Evolutionary conservation across 2,888 invertebrate genomes (phyloP).

Genomic region (Trachelus troglodyta): DNA sequence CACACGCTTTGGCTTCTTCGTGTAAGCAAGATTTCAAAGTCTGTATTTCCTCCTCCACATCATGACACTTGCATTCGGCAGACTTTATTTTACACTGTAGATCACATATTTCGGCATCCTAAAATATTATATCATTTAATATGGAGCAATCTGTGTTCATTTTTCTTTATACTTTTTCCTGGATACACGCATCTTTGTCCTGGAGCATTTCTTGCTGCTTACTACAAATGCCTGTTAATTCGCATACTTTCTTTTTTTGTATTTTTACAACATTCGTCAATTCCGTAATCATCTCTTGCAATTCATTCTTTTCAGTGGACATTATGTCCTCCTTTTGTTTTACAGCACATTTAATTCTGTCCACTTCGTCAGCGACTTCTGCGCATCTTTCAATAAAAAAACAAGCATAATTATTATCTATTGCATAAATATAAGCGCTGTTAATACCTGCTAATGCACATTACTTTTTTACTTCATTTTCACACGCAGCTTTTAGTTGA

Average conservation of each 20-base stretch:
- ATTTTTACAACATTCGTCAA: slow-evolving; percentile 39
- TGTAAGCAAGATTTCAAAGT: slow-evolving; percentile 32
- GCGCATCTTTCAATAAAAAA: slow-evolving; percentile 28
- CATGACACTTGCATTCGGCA: slow-evolving; percentile 24
- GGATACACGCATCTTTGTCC: slow-evolving; percentile 35
- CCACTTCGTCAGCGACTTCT: slow-evolving; percentile 39
- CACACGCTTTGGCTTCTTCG: slow-evolving; percentile 30
- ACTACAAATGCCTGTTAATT: slow-evolving; percentile 39
- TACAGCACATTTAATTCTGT: slow-evolving; percentile 32
- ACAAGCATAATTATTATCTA: neutral
- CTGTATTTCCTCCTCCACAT: slow-evolving; percentile 37
- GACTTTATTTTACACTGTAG: slow-evolving; percentile 30
- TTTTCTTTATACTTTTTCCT: slow-evolving; percentile 25
- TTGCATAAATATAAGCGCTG: neutral
- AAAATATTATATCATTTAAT: neutral
- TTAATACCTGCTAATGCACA: neutral
- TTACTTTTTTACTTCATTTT: slow-evolving; percentile 43
- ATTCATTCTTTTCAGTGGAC: slow-evolving; percentile 34
- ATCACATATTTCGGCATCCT: slow-evolving; percentile 34
- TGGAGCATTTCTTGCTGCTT: slow-evolving; percentile 36
- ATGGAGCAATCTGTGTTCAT: neutral
- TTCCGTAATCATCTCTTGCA: slow-evolving; percentile 37
- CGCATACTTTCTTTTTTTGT: slow-evolving; percentile 42
- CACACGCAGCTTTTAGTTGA: slow-evolving; percentile 35
- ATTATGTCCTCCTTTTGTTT: slow-evolving; percentile 41